Evolutionary conservation across 2,113 vertebrate genomes (phyloP), one percentile per base, ranked within the genome.

Genomic region (Calyptomena viridis): DNA sequence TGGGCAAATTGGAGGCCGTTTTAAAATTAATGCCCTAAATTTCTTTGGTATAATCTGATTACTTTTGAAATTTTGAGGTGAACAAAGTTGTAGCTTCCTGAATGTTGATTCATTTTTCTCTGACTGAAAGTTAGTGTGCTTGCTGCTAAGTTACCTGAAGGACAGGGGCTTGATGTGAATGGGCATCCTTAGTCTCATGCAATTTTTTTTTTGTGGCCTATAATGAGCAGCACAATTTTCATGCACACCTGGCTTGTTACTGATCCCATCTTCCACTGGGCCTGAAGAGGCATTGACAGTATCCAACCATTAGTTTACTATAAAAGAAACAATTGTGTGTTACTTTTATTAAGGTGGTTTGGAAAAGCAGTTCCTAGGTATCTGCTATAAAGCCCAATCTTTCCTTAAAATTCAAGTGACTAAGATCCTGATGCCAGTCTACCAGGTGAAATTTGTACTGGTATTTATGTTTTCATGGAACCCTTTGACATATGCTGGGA

Each of bases 161-260:
- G 56, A 82, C 20, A 35, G 58, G 7, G 9, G 4, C 27, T 79
- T 55, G 15, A 40, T 49, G 2, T 46, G 14, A 49, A 14, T 35
- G 44, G 21, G 11, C n/a, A 67, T 56, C 7, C 0, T 33, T 39
- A 72, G 27, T 64, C 18, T 64, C 0, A 0, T 40, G n/a, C 42
- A 8, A 2, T 7, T 30, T 89, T 76, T 78, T 31, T 67, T 19
- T 39, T 33, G 35, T 55, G 42, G 8, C n/a, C 30, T 18, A 0
- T 47, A 56, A 52, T 1, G 8, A 85, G 7, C 35, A 68, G 17
- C 19, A 35, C 8, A 44, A 31, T 84, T 68, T 37, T 62, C 7
- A 30, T 6, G 3, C 4, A 1, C 77, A 8, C 24, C 5, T 83
- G 15, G 4, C 28, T 86, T 39, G 28, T 60, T 77, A 14, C 14